Base-by-base conservation (phyloP, 2,888 invertebrate genomes). In the Lasioglossum oenotherae region DNA sequence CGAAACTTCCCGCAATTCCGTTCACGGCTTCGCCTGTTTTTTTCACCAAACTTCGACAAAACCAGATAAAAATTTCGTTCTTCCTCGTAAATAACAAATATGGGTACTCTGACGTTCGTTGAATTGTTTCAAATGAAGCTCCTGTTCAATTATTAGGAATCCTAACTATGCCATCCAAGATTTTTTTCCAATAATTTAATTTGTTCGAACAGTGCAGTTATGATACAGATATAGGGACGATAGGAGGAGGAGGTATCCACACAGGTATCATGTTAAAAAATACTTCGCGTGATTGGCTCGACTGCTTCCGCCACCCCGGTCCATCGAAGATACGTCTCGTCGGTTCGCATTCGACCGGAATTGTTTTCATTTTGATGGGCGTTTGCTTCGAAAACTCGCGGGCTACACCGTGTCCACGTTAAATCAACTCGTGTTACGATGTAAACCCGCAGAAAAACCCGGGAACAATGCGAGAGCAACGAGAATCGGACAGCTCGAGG, bases 301-400 rank as follows among this genome's bases (percentile, higher is more conserved):
- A 71, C 72, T 64, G 46, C 80, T 74, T 78, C 79, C 41, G 57
- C 84, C 81, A 73, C 73, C 2, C 27, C 60, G 60, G 16, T 5
- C 27, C 12, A 85, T 80, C 84, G 81, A 87, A 87, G 85, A 82
- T 80, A 79, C 87, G 83, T 85, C 82, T 77, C 78, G 80, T 73
- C 78, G 86, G 86, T 84, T 14, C 83, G 87, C 86, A 84, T 84
- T 77, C 81, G 67, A 53, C 74, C 80, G 85, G 87, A 87, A 90
- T 83, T 88, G 90, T 89, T 89, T 90, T 81, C 86, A 88, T 88
- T 89, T 85, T 88, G 82, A 85, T 79, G 89, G 83, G 78, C 81
- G 82, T 85, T 84, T 80, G 75, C 60, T 41, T 14, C 67, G 80
- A 81, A 87, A 85, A 85, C 78, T 75, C 72, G 71, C 44, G 76